These are phyloP conservation scores for Squalus acanthias DNA, from an alignment of 2,797 vertebrate genomes.

Conservation along the genomic window DNA sequence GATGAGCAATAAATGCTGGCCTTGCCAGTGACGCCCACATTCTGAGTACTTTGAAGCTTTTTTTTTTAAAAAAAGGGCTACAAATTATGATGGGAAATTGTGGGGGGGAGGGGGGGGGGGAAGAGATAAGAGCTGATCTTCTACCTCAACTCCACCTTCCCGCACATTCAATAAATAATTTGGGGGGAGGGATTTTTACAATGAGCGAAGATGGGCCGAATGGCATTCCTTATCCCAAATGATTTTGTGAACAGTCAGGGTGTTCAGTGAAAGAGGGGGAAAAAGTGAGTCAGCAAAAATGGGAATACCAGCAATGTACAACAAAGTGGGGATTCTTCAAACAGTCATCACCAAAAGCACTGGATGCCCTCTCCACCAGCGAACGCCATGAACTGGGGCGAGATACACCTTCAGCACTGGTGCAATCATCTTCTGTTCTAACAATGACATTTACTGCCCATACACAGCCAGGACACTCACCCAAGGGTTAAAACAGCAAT, in stretches of 20 bases:
- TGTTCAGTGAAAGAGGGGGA: neutral
- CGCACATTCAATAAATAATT: neutral
- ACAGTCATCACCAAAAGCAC: neutral
- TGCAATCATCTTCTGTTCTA: neutral
- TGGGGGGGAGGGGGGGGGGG: no score
- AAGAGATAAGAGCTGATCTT: no score
- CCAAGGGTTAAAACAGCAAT: neutral
- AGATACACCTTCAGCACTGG: neutral
- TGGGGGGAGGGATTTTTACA: neutral
- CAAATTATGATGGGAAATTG: no score
- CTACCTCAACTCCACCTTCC: no score
- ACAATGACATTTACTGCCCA: neutral
- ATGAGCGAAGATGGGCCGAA: neutral
- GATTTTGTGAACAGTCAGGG: neutral
- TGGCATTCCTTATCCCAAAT: neutral
- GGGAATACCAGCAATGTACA: neutral
- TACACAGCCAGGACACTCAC: neutral
- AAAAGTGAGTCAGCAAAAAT: neutral
- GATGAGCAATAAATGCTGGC: no score
- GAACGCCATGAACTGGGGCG: neutral
- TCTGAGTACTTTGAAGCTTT: no score
- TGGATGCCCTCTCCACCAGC: neutral
- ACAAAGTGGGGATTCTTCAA: neutral
- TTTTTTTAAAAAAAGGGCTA: no score
- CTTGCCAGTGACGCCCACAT: no score